Evolutionary conservation across 2,113 vertebrate genomes (phyloP).

Genomic region (Strix uralensis): DNA sequence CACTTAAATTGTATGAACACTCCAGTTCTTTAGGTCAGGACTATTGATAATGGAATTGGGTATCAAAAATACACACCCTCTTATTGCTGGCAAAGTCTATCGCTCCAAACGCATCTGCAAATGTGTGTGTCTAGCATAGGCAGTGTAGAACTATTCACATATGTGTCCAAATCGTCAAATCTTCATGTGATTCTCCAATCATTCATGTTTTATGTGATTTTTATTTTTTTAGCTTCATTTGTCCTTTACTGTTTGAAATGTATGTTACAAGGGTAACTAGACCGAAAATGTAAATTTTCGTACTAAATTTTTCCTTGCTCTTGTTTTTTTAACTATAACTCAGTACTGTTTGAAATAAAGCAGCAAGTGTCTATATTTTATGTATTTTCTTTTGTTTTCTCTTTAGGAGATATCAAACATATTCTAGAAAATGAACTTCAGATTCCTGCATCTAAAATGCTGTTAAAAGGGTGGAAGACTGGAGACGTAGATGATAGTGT

Average conservation of each 20-base stretch:
- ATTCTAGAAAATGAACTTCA: conserved; percentile 95
- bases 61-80: background rate
- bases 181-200: background rate
- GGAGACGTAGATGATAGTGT: conserved; percentile 95
- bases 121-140: background rate
- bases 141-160: background rate
- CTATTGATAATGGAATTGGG: background rate
- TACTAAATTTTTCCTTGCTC: background rate
- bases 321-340: background rate
- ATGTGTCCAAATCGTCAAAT: background rate
- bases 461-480: conserved; percentile 97
- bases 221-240: background rate
- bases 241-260: background rate
- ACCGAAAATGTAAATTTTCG: background rate
- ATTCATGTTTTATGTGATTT: background rate
- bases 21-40: background rate
- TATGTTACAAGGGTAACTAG: background rate
- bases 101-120: background rate
- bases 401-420: conserved; percentile 91
- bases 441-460: conserved; percentile 95
- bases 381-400: background rate
- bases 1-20: background rate
- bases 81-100: background rate
- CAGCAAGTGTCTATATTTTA: background rate
- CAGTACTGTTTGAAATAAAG: background rate